Conservation (phyloP, 1,140 invertebrate genomes). For the Oryctes rhinoceros region DNA sequence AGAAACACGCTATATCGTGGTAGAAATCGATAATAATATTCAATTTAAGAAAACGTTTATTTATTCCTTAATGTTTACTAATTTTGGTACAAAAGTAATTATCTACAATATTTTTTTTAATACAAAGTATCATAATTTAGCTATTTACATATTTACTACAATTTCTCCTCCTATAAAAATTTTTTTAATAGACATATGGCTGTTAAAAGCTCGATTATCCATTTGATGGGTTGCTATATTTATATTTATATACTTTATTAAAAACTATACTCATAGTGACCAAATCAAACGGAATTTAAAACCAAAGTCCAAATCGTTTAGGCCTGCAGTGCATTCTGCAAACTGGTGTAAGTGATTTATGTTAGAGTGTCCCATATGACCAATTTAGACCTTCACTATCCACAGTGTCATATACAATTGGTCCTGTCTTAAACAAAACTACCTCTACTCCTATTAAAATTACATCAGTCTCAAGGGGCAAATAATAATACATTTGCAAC, state of each 20-base stretch:
- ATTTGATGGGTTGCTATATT: conserved; percentile 31
- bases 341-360: conserved; percentile 3
- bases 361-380: conserved; percentile 40
- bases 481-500: conserved; percentile 58
- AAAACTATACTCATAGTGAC: conserved; percentile 6
- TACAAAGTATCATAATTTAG: conserved; percentile 52
- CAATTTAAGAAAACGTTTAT: conserved; percentile 43
- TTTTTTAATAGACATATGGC: conserved; percentile 20
- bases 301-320: conserved; percentile 28
- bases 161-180: conserved; percentile 36
- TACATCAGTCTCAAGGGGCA: conserved; percentile 60
- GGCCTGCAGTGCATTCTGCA: conserved; percentile 25
- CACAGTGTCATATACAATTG: conserved; percentile 46
- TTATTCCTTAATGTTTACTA: conserved; percentile 42
- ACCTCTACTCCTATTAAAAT: conserved; percentile 54
- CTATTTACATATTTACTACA: conserved; percentile 48
- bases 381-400: conserved; percentile 38
- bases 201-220: conserved; percentile 37
- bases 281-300: conserved; percentile 19
- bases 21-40: conserved; percentile 43
- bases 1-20: conserved; percentile 3
- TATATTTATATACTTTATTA: conserved; percentile 31
- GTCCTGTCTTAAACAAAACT: conserved; percentile 52
- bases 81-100: conserved; percentile 48
- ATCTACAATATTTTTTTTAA: conserved; percentile 51